Conservation (phyloP, 2,888 invertebrate species). For the Apoda limacodes region DNA sequence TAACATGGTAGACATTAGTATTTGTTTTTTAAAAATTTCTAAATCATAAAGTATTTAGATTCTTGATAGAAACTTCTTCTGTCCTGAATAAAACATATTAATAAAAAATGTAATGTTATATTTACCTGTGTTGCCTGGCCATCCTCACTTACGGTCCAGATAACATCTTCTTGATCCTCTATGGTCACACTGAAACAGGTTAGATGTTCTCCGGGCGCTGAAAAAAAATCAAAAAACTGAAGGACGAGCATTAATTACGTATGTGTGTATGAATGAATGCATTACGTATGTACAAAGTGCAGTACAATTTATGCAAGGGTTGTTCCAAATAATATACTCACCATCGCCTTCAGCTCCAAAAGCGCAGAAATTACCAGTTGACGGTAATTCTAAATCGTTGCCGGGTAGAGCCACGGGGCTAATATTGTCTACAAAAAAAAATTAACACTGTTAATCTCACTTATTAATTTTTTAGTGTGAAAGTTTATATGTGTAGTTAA, state of each 20-base stretch:
- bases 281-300: too few species aligned
- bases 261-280: too few species aligned
- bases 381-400: constrained; percentile 13
- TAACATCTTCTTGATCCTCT: constrained; percentile 10
- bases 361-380: constrained; percentile 25
- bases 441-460: too few species aligned
- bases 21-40: not conserved
- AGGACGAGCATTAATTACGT: too few species aligned
- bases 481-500: too few species aligned
- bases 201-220: constrained; percentile 33
- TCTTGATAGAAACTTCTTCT: not conserved
- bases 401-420: constrained; percentile 13
- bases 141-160: constrained; percentile 17
- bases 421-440: constrained; percentile 34
- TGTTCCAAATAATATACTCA: too few species aligned
- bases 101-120: not conserved
- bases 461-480: too few species aligned
- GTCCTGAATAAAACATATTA: not conserved
- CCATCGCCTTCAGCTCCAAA: constrained; percentile 27
- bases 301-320: too few species aligned
- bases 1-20: too few species aligned
- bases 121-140: constrained; percentile 20
- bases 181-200: constrained; percentile 22
- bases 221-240: too few species aligned
- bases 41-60: not conserved